Base-by-base conservation (phyloP, 1,140 invertebrate species). In the Whitmania pigra region DNA sequence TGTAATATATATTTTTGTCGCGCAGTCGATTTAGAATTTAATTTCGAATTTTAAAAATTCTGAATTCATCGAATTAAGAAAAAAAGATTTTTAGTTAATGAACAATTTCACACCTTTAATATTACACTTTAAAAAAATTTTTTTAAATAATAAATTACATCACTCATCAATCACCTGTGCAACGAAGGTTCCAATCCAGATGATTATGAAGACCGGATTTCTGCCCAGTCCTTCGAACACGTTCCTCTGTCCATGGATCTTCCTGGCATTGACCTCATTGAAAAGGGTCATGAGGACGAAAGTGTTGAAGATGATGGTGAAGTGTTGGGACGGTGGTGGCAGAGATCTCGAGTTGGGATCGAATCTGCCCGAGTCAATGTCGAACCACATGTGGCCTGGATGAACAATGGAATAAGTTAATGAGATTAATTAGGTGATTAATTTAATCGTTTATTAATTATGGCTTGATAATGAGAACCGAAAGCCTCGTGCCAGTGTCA, bases 251-350 rank as follows among this genome's bases (percentile, higher is more conserved):
- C 94, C 95, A 84, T 98, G 95, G 79, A 98, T 97, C 87, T 98
- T 98, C 77, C 94, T 86, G 36, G 94, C 92, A 84, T 97, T 98
- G 79, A 98, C 94, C 86, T 98, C 95, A 86, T 98, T 98, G 85
- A 97, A 98, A 31, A 98, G 85, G 22, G 94, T 98, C 94, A 98
- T 98, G 91, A 98, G 93, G 63, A 98, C 94, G 83, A 98, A 97
- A 20, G 93, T 91, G 84, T 98, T 98, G 85, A 98, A 98, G 78
- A 98, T 96, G 78, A 97, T 89, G 6, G 94, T 98, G 84, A 97
- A 97, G 84, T 98, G 95, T 84, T 93, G 88, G 55, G 90, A 89
- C 66, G 93, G 92, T 74, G 88, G 22, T 0, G 69, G 69, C n/a
- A 53, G 5, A n/a, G 36, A n/a, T 2, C 29, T 27, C 31, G 73